Evolutionary conservation across 2,888 invertebrate genomes (phyloP), one percentile per base, ranked within the genome.

Genomic region (Syrphus vitripennis): DNA sequence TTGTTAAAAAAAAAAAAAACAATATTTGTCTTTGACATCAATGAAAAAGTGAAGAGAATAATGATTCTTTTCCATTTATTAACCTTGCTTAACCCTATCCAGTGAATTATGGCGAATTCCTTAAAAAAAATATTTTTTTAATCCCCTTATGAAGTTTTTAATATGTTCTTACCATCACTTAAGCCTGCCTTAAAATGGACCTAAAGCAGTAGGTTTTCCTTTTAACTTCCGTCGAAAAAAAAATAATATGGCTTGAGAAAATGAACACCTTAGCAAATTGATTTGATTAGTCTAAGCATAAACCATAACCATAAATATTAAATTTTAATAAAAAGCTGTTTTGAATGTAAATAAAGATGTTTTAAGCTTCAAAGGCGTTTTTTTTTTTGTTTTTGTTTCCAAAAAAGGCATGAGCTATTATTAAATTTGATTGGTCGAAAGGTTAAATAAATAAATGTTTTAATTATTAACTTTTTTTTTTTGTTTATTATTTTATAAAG

Each of bases 221-320:
- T 55, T 26, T 26, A 26, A 26, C 61, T 63, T 63, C 61, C 40
- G 26, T 42, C 2, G 4, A 24, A 37, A 37, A 21, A 40, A 37
- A 61, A n/a, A 24, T n/a, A n/a, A n/a, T 14, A 61, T 26, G n/a
- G n/a, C 40, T 61, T 14, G 16, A 37, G 21, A 70, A 74, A 40
- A 69, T 74, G 78, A 63, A 29, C 34, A 69, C 67, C 57, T 34
- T 21, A 81, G 84, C 84, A 84, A 81, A 84, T 84, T 81, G 84
- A 81, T 84, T 84, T 76, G 76, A 84, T 72, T 80, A 29, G 48
- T 57, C 31, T 45, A 24, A 50, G 80, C 76, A 84, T n/a, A n/a
- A n/a, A n/a, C 84, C 84, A 77, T 29, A 71, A 80, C 84, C 84
- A 80, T 19, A 71, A 67, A 34, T 19, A 16, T 16, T 50, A 37